Evolutionary conservation across 2,113 vertebrate species (phyloP), one percentile per base, ranked within the genome.

Genomic region (Fukomys damarensis): DNA sequence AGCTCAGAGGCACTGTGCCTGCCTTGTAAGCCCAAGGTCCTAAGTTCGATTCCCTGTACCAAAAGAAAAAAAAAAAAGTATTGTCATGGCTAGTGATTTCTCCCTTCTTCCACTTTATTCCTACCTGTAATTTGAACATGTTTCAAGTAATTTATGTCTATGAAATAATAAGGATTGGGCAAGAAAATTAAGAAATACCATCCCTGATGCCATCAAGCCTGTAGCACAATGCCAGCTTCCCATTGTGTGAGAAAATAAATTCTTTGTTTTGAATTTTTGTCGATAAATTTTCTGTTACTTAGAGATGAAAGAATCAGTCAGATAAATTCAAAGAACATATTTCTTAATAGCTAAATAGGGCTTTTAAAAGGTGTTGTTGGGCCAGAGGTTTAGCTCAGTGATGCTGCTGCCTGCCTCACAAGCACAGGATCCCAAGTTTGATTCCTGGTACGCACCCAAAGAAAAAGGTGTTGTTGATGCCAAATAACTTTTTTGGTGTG

Each of bases 151-250:
- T 14, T 16, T 59, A 59, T 13, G 52, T 76, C 32, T 46, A 59
- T 66, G 19, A 91, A 94, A 61, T 43, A 65, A 6, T 65, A 80
- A 81, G n/a, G 49, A 61, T 11, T 86, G 22, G 58, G 76, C 86
- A 93, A 54, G 43, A 91, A 93, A 82, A 92, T 76, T 41, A 88
- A 66, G 41, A 90, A 90, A 86, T 79, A 26, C 32, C 38, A 91
- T 3, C 16, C 1, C 20, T 72, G 80, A 66, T 24, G 35, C 20
- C 12, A 81, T 56, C 28, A 86, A 95, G 35, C 41, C 86, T 38
- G 35, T 95, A 77, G 66, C 30, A 93, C 6, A 65, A 22, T 82
- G n/a, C 58, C 49, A 76, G 41, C 32, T 89, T 85, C 58, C 49
- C 58, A 38, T 11, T 66, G 6, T 46, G 41, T 46, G 22, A 93